Percentiles rank a stretch among this genome's conserved stretches.
phyloP scores from a whole-genome alignment of 2,888 invertebrate species.

The Anthrax anthrax region DNA sequence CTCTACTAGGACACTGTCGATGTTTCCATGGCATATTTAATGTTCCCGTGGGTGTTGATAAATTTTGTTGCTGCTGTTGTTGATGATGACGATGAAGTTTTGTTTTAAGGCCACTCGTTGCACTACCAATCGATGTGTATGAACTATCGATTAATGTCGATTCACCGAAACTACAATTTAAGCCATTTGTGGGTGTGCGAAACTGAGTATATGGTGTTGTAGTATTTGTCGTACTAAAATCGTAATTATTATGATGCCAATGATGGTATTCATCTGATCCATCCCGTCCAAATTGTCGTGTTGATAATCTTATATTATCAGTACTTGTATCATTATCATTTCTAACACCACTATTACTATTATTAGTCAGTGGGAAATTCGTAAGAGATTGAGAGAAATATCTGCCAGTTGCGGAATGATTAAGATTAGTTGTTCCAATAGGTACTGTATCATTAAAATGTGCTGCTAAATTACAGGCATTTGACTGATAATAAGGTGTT shows the following conservation, averaged over 20 bases:
- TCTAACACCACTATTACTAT: neutral
- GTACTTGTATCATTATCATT: neutral
- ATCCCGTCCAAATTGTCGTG: constrained; percentile 1
- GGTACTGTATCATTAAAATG: constrained; percentile 12
- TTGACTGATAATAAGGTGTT: constrained; percentile 24
- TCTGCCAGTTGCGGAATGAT: constrained; percentile 15
- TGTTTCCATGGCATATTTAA: constrained; percentile 32
- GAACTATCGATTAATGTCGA: constrained; percentile 17
- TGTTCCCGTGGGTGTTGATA: constrained; percentile 1
- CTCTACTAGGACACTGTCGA: constrained; percentile 33
- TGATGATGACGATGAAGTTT: constrained; percentile 23
- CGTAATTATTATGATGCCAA: constrained; percentile 12
- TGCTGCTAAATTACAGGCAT: neutral
- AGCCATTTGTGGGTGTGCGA: constrained; percentile 14
- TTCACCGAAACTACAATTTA: constrained; percentile 16
- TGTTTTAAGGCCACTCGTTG: constrained; percentile 27
- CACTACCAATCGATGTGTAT: constrained; percentile 24
- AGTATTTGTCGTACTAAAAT: constrained; percentile 13
- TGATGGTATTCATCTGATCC: constrained; percentile 11
- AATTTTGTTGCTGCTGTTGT: constrained; percentile 14
- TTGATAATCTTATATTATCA: neutral
- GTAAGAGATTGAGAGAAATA: constrained; percentile 33
- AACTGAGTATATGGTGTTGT: constrained; percentile 27
- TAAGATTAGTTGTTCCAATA: constrained; percentile 9
- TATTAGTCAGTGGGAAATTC: constrained; percentile 24